Conservation (phyloP, 2,888 invertebrate genomes). For the Drosophila emarginata region DNA sequence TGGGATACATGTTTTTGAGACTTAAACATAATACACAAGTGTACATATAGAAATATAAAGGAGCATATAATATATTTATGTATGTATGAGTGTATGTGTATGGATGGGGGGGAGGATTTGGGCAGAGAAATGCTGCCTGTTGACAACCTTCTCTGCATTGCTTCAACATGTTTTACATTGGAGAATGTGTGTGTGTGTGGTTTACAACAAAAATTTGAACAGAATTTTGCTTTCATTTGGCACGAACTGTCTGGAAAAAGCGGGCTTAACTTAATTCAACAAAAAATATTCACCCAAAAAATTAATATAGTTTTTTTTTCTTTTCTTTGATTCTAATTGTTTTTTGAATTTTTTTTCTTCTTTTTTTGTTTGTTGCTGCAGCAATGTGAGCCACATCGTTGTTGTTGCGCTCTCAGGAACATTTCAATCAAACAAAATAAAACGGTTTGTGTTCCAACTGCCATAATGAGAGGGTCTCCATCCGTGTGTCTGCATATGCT, state of each 20-base stretch:
- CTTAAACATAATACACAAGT: conserved; percentile 55
- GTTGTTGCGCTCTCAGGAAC: conserved; percentile 33
- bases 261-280: conserved; percentile 37
- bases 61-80: not conserved
- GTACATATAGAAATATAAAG: conserved; percentile 14
- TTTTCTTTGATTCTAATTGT: conserved; percentile 17
- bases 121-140: not conserved
- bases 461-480: conserved; percentile 8
- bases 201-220: conserved; percentile 64
- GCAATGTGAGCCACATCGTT: conserved; percentile 18
- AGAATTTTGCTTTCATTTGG: conserved; percentile 63
- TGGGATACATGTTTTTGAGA: conserved; percentile 48
- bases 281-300: conserved; percentile 25
- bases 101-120: not conserved
- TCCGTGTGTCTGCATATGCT: conserved; percentile 21
- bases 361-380: conserved; percentile 6
- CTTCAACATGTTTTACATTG: not conserved
- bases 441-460: conserved; percentile 31
- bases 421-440: conserved; percentile 30
- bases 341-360: conserved; percentile 25
- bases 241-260: conserved; percentile 63
- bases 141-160: not conserved
- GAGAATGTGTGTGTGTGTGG: conserved; percentile 22
- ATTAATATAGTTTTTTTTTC: not conserved
- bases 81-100: conserved; percentile 8